A percentile compares a stretch with the other conserved stretches of the same genome.
These are phyloP conservation scores for Macaria notata DNA, from an alignment of 2,888 invertebrate species.

Conservation along the genomic window DNA sequence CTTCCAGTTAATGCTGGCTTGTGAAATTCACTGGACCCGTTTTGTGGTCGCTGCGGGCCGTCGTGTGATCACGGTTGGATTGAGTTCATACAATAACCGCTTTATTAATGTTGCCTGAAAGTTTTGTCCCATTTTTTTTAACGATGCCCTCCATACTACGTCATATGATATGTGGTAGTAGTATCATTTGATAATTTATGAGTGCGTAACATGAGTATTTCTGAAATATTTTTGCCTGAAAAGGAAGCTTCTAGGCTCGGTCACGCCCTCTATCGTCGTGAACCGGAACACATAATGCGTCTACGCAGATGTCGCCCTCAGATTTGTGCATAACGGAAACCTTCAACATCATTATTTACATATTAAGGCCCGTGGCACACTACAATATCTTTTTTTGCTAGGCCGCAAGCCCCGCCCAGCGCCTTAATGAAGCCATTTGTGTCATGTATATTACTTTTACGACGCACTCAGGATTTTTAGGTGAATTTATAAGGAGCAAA, in stretches of 20 bases:
- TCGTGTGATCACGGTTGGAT: conserved; percentile 46
- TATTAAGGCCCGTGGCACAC: conserved; percentile 66
- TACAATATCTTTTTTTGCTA: conserved; percentile 71
- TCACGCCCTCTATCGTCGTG: conserved; percentile 50
- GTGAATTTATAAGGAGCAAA: conserved; percentile 76
- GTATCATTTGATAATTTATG: no score
- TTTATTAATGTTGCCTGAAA: conserved; percentile 41
- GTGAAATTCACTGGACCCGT: conserved; percentile 42
- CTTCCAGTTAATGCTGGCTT: conserved; percentile 41
- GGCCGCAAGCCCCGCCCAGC: conserved; percentile 64
- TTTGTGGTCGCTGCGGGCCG: conserved; percentile 41
- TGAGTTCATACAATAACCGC: conserved; percentile 49
- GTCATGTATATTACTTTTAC: conserved; percentile 80
- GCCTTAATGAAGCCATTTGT: conserved; percentile 78
- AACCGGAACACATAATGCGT: conserved; percentile 59
- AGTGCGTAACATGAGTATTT: no score
- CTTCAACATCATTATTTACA: conserved; percentile 73
- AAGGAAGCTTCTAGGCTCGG: conserved; percentile 16
- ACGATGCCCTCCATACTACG: no score
- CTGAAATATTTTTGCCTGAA: background rate
- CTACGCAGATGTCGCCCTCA: conserved; percentile 61
- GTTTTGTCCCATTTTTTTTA: background rate
- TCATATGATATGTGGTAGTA: no score
- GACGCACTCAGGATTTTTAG: conserved; percentile 73
- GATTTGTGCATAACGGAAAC: conserved; percentile 72